Percentiles rank a stretch among this genome's conserved stretches.
These are phyloP conservation scores for Macrochelys suwanniensis DNA, from an alignment of 2,797 vertebrate species.

Conservation along the genomic window DNA sequence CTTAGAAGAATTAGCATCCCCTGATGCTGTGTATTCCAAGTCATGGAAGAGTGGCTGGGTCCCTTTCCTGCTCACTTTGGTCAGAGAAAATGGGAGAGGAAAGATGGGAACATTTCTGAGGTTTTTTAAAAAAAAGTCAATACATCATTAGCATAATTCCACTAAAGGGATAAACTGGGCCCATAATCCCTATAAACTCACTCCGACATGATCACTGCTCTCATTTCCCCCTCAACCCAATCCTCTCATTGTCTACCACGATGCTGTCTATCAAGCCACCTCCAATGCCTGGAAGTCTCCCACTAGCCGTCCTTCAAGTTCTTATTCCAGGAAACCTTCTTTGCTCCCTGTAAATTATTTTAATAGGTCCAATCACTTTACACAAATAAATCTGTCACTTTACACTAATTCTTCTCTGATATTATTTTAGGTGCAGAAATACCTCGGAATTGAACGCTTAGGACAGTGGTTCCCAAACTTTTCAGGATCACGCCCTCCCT, in stretches of 20 bases:
- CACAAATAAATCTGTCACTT: background rate
- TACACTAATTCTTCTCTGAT: background rate
- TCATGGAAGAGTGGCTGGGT: background rate
- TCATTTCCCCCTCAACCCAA: background rate
- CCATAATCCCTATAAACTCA: background rate
- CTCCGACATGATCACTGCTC: background rate
- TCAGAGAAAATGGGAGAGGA: background rate
- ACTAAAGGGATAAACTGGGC: background rate
- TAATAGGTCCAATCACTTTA: background rate
- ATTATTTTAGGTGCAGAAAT: background rate
- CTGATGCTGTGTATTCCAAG: background rate
- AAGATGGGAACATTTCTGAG: background rate
- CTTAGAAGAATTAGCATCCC: background rate
- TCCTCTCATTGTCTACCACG: background rate
- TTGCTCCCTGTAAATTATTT: background rate
- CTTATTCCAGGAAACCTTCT: background rate
- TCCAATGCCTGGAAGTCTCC: background rate
- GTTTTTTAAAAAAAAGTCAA: background rate
- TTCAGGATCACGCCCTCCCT: no score
- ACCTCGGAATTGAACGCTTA: background rate
- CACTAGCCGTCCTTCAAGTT: background rate
- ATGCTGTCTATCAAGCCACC: background rate
- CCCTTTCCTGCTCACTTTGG: background rate
- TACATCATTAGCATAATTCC: background rate
- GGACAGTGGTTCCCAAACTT: no score